Evolutionary conservation across 2,113 vertebrate genomes (phyloP).

Genomic region (Mormyrus lacerda): DNA sequence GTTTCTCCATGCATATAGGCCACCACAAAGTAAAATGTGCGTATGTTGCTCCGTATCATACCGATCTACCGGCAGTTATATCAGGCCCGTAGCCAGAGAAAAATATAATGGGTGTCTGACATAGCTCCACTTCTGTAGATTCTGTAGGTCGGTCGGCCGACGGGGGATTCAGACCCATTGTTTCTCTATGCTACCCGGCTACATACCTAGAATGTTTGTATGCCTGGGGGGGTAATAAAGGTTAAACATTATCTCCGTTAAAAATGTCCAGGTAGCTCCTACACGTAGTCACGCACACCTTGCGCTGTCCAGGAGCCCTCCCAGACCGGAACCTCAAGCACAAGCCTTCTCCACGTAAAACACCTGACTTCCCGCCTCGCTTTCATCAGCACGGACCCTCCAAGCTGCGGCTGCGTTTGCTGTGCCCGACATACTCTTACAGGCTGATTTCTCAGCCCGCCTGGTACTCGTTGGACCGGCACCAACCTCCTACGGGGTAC

Average conservation of each 20-base stretch:
- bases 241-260: neutral
- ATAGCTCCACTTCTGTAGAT: neutral
- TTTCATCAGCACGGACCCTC: neutral
- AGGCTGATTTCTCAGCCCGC: neutral
- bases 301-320: neutral
- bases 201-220: neutral
- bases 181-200: neutral
- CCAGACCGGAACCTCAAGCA: neutral
- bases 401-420: neutral
- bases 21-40: neutral
- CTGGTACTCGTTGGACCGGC: constrained; percentile 11
- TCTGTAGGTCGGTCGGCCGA: neutral
- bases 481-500: constrained; percentile 82
- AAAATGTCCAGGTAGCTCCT: neutral
- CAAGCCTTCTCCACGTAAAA: neutral
- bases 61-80: neutral
- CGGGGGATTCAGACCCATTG: neutral
- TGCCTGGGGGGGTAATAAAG: neutral
- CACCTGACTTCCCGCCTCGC: neutral
- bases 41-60: neutral
- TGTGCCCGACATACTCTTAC: neutral
- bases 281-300: neutral
- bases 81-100: neutral
- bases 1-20: too few species aligned
- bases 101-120: neutral